phyloP scores from a whole-genome alignment of 2,113 vertebrate species.

The Panthera uncia region DNA sequence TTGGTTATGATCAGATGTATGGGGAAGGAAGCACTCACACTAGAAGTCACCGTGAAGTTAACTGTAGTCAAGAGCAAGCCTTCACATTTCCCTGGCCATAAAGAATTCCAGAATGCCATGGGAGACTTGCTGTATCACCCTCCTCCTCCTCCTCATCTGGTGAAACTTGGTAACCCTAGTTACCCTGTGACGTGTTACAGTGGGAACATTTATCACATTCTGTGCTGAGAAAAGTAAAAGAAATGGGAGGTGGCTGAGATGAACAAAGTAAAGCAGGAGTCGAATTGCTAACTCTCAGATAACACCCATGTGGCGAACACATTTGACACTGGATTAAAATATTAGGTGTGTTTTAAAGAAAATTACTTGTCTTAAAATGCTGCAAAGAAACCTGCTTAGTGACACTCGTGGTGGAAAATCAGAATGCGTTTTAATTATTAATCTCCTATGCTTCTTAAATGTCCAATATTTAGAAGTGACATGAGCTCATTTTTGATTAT shows the following conservation, averaged over 20 bases:
- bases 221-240: slow-evolving; percentile 62
- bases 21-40: not conserved
- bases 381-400: not conserved
- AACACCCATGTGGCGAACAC: not conserved
- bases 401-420: not conserved
- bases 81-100: not conserved
- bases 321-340: slow-evolving; percentile 56
- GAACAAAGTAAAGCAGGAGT: slow-evolving; percentile 45
- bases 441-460: slow-evolving; percentile 15
- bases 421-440: slow-evolving; percentile 3
- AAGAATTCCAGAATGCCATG: slow-evolving; percentile 15
- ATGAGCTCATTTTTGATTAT: slow-evolving; percentile 7
- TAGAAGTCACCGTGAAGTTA: slow-evolving; percentile 1
- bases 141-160: slow-evolving; percentile 42
- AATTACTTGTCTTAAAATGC: slow-evolving; percentile 31
- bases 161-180: slow-evolving; percentile 67
- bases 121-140: slow-evolving; percentile 33
- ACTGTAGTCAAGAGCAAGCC: slow-evolving; percentile 1
- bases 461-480: slow-evolving; percentile 9
- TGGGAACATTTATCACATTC: slow-evolving; percentile 54
- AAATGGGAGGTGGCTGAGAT: slow-evolving; percentile 48
- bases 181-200: slow-evolving; percentile 55
- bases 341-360: slow-evolving; percentile 46
- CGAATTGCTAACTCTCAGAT: slow-evolving; percentile 43
- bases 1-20: not conserved